Conservation (phyloP, 2,113 vertebrate genomes). For the Hydrochoerus hydrochaeris region DNA sequence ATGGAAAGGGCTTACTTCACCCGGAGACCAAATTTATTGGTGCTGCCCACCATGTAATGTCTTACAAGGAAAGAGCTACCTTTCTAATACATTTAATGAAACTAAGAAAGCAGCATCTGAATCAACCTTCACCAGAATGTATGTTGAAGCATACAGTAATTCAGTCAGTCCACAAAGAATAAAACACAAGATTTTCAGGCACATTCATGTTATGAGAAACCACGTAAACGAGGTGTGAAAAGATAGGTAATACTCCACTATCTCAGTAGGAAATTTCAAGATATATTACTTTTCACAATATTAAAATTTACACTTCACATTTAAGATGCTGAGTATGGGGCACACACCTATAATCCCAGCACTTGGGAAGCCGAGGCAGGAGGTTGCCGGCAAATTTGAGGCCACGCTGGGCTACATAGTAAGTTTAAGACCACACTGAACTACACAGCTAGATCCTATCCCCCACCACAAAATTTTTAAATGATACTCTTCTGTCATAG, state of each 20-base stretch:
- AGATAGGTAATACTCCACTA: neutral
- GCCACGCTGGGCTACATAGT: neutral
- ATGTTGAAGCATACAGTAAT: constrained; percentile 34
- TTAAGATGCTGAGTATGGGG: neutral
- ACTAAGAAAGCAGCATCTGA: neutral
- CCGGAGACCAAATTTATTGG: neutral
- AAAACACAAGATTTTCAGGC: constrained; percentile 31
- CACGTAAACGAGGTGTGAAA: neutral
- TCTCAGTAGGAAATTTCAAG: neutral
- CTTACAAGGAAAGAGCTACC: neutral
- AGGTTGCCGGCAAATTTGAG: neutral
- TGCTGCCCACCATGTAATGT: neutral
- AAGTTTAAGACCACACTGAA: neutral
- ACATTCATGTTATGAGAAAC: neutral
- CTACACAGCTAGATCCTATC: neutral
- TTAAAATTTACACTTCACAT: constrained; percentile 40
- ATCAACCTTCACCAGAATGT: neutral
- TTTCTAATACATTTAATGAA: constrained; percentile 21
- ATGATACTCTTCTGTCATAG: neutral
- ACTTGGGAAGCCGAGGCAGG: neutral
- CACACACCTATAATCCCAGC: neutral
- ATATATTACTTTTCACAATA: constrained; percentile 34
- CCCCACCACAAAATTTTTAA: neutral
- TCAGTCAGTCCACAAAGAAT: neutral
- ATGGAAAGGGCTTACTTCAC: constrained; percentile 6